Evolutionary conservation across 1,140 invertebrate species (phyloP).

Genomic region (Calosoma granatense): DNA sequence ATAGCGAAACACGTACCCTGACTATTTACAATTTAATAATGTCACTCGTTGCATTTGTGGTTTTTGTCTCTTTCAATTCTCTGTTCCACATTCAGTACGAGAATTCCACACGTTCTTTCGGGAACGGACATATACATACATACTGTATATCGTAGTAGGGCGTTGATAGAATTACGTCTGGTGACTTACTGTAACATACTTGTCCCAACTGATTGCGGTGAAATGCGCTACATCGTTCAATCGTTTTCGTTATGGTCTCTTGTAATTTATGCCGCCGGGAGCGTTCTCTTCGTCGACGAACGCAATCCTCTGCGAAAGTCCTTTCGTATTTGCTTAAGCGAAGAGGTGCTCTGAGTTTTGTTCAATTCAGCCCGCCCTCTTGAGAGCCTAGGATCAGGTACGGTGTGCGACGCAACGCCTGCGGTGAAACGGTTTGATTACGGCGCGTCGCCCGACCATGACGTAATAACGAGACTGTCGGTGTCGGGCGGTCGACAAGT

Average conservation of each 20-base stretch:
- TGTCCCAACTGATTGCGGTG: background rate
- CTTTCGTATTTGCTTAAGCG: too few species aligned
- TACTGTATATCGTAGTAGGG: too few species aligned
- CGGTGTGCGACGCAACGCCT: background rate
- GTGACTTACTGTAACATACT: too few species aligned
- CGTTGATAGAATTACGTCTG: too few species aligned
- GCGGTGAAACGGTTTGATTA: constrained; percentile 5
- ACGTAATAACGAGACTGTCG: constrained; percentile 1
- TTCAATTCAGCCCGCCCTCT: background rate
- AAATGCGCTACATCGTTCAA: background rate
- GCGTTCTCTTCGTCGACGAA: background rate
- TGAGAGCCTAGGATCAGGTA: background rate
- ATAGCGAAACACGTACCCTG: too few species aligned
- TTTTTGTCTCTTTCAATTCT: too few species aligned
- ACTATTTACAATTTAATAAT: too few species aligned
- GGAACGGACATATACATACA: too few species aligned
- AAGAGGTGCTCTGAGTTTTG: background rate
- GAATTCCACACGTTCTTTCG: too few species aligned
- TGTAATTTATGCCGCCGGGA: background rate
- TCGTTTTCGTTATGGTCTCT: background rate
- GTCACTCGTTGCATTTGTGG: too few species aligned
- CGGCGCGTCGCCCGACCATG: background rate
- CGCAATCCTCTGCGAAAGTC: background rate
- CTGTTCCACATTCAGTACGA: too few species aligned
- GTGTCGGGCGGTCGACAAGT: background rate